Conservation (phyloP, 2,888 invertebrate genomes). For the Geophilus truncorum region DNA sequence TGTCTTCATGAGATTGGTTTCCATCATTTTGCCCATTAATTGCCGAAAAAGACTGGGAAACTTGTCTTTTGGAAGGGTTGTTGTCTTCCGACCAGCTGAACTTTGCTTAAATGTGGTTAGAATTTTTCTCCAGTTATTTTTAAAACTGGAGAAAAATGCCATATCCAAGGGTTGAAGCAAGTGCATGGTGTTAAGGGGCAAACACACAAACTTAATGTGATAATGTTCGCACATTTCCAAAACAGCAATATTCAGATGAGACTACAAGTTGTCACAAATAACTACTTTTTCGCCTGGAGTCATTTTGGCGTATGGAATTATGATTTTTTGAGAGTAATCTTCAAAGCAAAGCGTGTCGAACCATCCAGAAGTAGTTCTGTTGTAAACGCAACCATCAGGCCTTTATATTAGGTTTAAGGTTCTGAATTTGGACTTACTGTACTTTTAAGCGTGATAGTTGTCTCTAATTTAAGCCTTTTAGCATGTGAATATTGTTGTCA, state of each 20-base stretch:
- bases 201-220: neutral
- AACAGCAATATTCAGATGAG: neutral
- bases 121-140: slow-evolving; percentile 6
- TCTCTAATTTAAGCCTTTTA: too few species aligned
- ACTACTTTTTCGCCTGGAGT: neutral
- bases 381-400: too few species aligned
- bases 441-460: too few species aligned
- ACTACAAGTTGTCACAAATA: slow-evolving; percentile 21
- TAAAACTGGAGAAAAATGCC: neutral
- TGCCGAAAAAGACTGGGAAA: slow-evolving; percentile 29
- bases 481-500: too few species aligned
- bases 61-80: neutral
- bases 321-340: neutral
- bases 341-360: slow-evolving; percentile 40
- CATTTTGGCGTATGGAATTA: slow-evolving; percentile 3
- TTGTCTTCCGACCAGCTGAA: slow-evolving; percentile 18
- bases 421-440: too few species aligned
- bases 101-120: neutral
- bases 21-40: neutral
- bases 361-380: slow-evolving; percentile 43
- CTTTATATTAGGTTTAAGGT: too few species aligned
- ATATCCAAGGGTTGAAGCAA: neutral
- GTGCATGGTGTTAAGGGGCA: slow-evolving; percentile 25
- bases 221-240: neutral
- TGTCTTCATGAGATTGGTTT: neutral